A percentile compares a stretch with the other conserved stretches of the same genome.
These are phyloP conservation scores for Scomber colias DNA, from an alignment of 2,113 vertebrate genomes.

Conservation along the genomic window DNA sequence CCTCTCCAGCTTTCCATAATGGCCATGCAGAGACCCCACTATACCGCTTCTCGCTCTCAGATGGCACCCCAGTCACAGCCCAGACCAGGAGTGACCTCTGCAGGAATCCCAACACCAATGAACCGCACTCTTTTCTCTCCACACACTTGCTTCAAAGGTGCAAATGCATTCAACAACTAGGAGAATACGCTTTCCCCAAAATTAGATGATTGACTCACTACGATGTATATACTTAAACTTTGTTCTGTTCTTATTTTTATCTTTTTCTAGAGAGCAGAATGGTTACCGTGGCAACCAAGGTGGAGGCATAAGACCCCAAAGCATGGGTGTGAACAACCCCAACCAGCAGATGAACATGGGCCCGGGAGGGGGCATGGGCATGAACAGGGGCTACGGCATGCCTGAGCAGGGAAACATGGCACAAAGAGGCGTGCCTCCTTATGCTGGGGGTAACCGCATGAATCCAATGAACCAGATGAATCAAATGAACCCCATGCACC, in stretches of 20 bases:
- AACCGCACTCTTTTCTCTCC: slow-evolving; percentile 92
- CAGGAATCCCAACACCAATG: slow-evolving; percentile 91
- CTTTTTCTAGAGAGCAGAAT: slow-evolving; percentile 90
- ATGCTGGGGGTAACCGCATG: slow-evolving; percentile 73
- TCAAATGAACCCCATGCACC: slow-evolving; percentile 57
- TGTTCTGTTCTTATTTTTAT: neutral
- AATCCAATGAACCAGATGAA: slow-evolving; percentile 69
- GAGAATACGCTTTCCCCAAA: neutral
- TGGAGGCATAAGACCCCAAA: slow-evolving; percentile 86
- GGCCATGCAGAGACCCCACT: slow-evolving; percentile 94
- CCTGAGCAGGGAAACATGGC: slow-evolving; percentile 80
- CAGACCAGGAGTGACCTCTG: slow-evolving; percentile 96
- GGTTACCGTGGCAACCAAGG: slow-evolving; percentile 90
- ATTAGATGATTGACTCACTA: neutral
- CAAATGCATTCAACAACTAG: slow-evolving; percentile 2
- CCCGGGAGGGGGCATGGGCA: slow-evolving; percentile 85
- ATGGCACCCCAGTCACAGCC: slow-evolving; percentile 95
- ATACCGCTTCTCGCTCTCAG: slow-evolving; percentile 95
- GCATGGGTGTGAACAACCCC: slow-evolving; percentile 84
- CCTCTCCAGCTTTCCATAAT: slow-evolving; percentile 89
- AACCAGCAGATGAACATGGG: slow-evolving; percentile 88
- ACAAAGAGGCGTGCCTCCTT: slow-evolving; percentile 78
- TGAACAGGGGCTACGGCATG: slow-evolving; percentile 81
- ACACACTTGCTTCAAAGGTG: slow-evolving; percentile 97
- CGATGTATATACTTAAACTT: neutral